Conservation (phyloP, 1,140 invertebrate genomes). For the Yoshiicerus persimilis region DNA sequence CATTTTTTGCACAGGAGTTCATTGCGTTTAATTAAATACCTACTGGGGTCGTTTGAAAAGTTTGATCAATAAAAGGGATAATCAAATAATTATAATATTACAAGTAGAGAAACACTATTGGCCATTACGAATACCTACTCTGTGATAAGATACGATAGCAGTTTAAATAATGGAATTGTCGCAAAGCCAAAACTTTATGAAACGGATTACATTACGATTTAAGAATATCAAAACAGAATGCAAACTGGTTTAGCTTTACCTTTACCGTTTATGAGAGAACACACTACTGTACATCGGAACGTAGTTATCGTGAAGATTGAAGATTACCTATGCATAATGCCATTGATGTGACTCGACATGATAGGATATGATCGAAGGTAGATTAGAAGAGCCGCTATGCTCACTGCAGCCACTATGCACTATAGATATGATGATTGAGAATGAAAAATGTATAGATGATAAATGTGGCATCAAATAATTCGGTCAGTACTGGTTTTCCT, state of each 20-base stretch:
- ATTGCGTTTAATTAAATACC: neutral
- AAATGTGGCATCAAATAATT: conserved; percentile 28
- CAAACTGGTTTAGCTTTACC: neutral
- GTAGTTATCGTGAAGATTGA: neutral
- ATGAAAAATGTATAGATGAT: conserved; percentile 22
- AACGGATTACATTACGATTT: neutral
- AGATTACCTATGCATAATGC: neutral
- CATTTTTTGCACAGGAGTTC: neutral
- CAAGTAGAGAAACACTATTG: too few species aligned
- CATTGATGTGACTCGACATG: neutral
- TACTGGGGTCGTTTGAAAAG: too few species aligned
- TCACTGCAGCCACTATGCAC: neutral
- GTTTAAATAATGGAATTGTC: neutral
- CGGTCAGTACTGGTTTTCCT: conserved; percentile 24
- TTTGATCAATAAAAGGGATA: too few species aligned
- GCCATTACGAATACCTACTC: too few species aligned
- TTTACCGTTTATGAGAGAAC: neutral
- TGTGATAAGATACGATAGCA: too few species aligned
- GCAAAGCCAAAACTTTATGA: neutral
- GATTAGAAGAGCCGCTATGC: neutral
- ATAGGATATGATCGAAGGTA: neutral
- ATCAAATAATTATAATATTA: too few species aligned
- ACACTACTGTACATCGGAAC: neutral
- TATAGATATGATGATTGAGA: neutral
- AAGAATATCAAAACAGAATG: neutral